Percentiles rank a stretch among this genome's conserved stretches.
Conservation (phyloP, 2,888 invertebrate genomes). For the Rhaphigaster nebulosa region DNA sequence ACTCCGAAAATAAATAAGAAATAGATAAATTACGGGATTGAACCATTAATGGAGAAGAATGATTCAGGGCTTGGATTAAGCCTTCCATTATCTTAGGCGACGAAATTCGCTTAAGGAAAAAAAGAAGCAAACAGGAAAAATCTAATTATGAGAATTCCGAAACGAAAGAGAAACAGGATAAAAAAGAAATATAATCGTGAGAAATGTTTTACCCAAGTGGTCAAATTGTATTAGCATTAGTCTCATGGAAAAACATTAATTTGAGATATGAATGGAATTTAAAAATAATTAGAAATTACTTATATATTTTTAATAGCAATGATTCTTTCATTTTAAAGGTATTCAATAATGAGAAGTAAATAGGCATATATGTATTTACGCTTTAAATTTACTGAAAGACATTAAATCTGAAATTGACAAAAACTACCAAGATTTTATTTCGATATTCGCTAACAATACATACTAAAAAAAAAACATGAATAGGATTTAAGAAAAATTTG, state of each 20-base stretch:
- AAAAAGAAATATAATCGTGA: conserved; percentile 9
- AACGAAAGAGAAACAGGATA: neutral
- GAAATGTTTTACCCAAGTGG: neutral
- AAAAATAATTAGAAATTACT: no score
- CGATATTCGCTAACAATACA: no score
- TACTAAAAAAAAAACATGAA: no score
- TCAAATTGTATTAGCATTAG: neutral
- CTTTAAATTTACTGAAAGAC: no score
- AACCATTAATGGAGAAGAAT: neutral
- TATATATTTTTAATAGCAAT: no score
- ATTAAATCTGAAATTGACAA: no score
- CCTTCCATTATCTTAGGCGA: neutral
- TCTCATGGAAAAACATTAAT: neutral
- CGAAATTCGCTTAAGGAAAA: neutral
- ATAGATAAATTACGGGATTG: neutral
- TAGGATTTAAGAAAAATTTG: no score
- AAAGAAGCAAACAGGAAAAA: neutral
- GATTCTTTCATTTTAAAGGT: no score
- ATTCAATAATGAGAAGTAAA: no score
- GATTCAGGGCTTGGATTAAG: neutral
- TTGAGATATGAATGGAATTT: neutral
- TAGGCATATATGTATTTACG: no score
- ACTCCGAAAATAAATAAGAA: neutral
- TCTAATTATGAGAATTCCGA: neutral
- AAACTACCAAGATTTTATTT: no score